Evolutionary conservation across 2,888 invertebrate species (phyloP).

Genomic region (Caenorhabditis wallacei): DNA sequence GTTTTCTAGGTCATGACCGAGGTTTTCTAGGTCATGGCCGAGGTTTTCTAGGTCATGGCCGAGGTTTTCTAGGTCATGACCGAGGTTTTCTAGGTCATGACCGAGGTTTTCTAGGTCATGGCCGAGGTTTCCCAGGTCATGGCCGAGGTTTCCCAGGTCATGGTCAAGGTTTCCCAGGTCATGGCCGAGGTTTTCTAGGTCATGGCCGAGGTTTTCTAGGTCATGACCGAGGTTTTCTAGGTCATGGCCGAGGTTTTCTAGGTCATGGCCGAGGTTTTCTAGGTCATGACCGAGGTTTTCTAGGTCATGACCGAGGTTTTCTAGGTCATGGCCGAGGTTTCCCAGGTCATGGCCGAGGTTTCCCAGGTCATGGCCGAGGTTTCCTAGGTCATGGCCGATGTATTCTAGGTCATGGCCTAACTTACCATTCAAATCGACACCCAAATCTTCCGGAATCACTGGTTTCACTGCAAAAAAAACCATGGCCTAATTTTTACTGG

Average conservation of each 20-base stretch:
- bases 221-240: not conserved
- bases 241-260: not conserved
- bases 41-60: not conserved
- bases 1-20: not conserved
- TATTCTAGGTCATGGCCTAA: no score
- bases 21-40: not conserved
- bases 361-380: not conserved
- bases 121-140: not conserved
- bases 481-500: no score
- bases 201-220: not conserved
- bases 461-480: conserved; percentile 45
- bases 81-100: not conserved
- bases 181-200: not conserved
- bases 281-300: not conserved
- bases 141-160: not conserved
- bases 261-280: not conserved
- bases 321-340: not conserved
- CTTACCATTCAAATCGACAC: conserved; percentile 21
- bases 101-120: not conserved
- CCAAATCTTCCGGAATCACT: conserved; percentile 21
- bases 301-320: not conserved
- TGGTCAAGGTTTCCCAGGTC: not conserved
- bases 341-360: not conserved
- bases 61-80: not conserved
- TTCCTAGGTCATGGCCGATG: not conserved